Conservation (phyloP, 2,113 vertebrate species). For the Apodemus speciosus region DNA sequence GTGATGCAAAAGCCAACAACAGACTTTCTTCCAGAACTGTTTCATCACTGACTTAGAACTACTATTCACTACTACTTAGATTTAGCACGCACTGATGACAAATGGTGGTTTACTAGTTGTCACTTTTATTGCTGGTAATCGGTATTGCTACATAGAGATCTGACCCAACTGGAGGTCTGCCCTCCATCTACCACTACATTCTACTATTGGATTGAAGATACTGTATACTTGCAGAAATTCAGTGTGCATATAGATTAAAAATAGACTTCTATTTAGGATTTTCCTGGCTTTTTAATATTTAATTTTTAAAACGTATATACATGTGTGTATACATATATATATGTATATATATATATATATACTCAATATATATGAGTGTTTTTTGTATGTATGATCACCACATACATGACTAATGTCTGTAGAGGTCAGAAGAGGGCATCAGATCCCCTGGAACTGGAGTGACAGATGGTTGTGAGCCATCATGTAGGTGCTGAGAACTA, state of each 20-base stretch:
- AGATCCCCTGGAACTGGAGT: not conserved
- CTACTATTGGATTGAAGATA: not conserved
- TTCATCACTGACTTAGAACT: not conserved
- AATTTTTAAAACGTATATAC: not conserved
- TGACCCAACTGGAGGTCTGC: fast-evolving
- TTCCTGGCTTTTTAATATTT: not conserved
- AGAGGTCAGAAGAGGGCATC: not conserved
- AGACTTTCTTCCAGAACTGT: constrained; percentile 26
- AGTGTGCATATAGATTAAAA: not conserved
- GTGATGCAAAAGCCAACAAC: constrained; percentile 23
- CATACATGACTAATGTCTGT: not conserved
- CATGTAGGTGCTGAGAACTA: not conserved
- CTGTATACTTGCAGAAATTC: not conserved
- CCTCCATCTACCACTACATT: not conserved
- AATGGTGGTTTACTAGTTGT: not conserved
- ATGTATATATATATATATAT: not conserved
- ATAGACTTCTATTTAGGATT: not conserved
- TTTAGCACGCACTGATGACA: not conserved
- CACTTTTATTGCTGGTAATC: not conserved
- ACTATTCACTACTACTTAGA: not conserved
- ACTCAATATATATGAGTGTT: not conserved
- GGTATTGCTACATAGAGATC: not conserved
- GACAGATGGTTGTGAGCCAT: not conserved
- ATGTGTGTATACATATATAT: not conserved
- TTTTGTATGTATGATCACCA: not conserved